Base-by-base conservation (phyloP, 2,797 vertebrate species). In the Coregonus ussuriensis region DNA sequence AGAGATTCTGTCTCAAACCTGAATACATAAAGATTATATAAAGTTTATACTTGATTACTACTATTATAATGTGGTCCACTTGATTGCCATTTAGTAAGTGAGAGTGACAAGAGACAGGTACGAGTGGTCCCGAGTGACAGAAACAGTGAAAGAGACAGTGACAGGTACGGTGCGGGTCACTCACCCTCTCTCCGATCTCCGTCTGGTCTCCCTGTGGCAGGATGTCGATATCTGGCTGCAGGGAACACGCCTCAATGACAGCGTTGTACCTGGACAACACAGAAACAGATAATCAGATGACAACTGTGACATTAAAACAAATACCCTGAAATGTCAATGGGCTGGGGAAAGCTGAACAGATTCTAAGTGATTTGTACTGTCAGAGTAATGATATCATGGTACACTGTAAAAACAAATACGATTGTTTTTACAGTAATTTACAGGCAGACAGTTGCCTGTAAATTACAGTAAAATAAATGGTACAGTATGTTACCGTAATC, bases 181-280 rank as follows among this genome's bases (percentile, higher is more conserved):
- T 92, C 86, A 99, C 98, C 95, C 97, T 93, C 87, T 99, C 98
- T 82, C 98, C 98, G 0, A 99, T 96, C 91, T 97, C 96, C 1
- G 98, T 99, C 94, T 97, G 97, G 91, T 99, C 97, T 78, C 97
- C 96, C 0, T 98, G 96, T 81, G 97, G 96, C 79, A 99, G 95
- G 90, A 99, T 99, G 93, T 99, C 98, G 33, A 99, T 99, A 92
- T 99, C 98, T 0, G 97, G 96, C 89, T 99, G 96, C 37, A 99
- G 95, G 71, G 97, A 99, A 83, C 98, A 99, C 81, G 98, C 97
- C 62, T 99, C 97, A 11, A 99, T 95, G 86, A 99, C 96, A 77
- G 95, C 94, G 84, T 97, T 96, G 92, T 99, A 99, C 90, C 98
- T 99, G 94, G 0, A 56, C 31, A 68, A 14, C 47, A 52, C 13